A percentile compares a stretch with the other conserved stretches of the same genome.
These are phyloP conservation scores for Calosoma granatense DNA, from an alignment of 1,140 invertebrate species.

Conservation along the genomic window DNA sequence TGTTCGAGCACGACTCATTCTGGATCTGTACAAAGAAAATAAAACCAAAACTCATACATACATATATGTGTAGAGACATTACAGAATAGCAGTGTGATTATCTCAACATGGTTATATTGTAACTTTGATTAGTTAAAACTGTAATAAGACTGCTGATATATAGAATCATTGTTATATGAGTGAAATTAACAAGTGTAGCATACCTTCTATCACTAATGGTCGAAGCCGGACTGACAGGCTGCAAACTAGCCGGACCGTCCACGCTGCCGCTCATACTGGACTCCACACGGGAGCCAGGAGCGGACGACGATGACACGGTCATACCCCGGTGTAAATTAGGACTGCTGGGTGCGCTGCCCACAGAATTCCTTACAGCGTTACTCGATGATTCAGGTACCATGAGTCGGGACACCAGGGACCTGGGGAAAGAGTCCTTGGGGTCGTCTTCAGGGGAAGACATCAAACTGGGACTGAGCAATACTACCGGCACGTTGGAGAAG, in stretches of 20 bases:
- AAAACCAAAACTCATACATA: background rate
- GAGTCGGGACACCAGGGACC: conserved; percentile 48
- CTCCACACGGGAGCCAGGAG: conserved; percentile 34
- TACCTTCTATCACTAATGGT: conserved; percentile 18
- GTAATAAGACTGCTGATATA: too few relatives aligned
- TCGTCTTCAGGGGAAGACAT: conserved; percentile 56
- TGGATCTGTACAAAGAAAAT: conserved; percentile 4
- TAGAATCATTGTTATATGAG: too few relatives aligned
- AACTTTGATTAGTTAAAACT: background rate
- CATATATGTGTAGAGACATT: too few relatives aligned
- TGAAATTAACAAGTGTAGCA: too few relatives aligned
- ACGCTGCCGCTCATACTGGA: conserved; percentile 41
- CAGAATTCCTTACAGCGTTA: conserved; percentile 33
- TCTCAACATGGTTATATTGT: background rate
- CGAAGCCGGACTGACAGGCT: conserved; percentile 22
- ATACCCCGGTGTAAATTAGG: conserved; percentile 41
- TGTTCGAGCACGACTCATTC: conserved; percentile 34
- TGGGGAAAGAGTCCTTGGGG: conserved; percentile 46
- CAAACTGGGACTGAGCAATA: conserved; percentile 77
- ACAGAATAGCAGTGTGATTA: background rate
- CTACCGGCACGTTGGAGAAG: conserved; percentile 89
- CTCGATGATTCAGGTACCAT: conserved; percentile 40
- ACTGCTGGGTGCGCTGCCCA: conserved; percentile 56
- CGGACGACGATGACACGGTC: conserved; percentile 31
- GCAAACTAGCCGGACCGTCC: conserved; percentile 44